A percentile compares a stretch with the other conserved stretches of the same genome.
These are phyloP conservation scores for Ptychoptera contaminata DNA, from an alignment of 2,888 invertebrate genomes.

Conservation along the genomic window DNA sequence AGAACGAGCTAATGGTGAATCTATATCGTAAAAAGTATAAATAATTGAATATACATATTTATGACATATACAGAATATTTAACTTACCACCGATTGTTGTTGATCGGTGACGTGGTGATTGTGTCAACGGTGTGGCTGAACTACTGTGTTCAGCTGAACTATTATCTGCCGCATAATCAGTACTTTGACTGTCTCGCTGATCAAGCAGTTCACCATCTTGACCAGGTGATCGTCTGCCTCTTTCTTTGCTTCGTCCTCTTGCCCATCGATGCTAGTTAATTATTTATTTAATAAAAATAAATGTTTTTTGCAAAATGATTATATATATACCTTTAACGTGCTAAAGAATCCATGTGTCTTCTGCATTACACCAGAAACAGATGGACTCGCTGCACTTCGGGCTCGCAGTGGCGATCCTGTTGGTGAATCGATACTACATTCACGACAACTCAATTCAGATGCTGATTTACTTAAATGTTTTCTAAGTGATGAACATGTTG, in stretches of 20 bases:
- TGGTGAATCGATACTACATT: slow-evolving; percentile 33
- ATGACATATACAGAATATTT: too few species aligned
- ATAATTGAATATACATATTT: too few species aligned
- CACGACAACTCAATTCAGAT: slow-evolving; percentile 56
- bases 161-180: slow-evolving; percentile 64
- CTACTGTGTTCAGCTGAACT: slow-evolving; percentile 60
- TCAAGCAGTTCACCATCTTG: slow-evolving; percentile 35
- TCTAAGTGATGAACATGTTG: slow-evolving; percentile 22
- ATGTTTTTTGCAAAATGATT: not conserved
- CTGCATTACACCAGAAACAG: slow-evolving; percentile 56
- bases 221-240: slow-evolving; percentile 42
- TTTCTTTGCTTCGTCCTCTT: slow-evolving; percentile 55
- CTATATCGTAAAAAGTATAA: too few species aligned
- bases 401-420: slow-evolving; percentile 35
- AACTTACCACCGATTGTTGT: slow-evolving; percentile 36
- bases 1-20: slow-evolving; percentile 21
- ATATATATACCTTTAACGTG: slow-evolving; percentile 46
- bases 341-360: slow-evolving; percentile 71
- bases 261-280: slow-evolving; percentile 53
- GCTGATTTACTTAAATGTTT: slow-evolving; percentile 69
- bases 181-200: slow-evolving; percentile 45
- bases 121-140: slow-evolving; percentile 47
- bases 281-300: not conserved
- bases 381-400: slow-evolving; percentile 35
- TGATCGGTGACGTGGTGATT: slow-evolving; percentile 57